phyloP scores from a whole-genome alignment of 2,888 invertebrate genomes.

The Melanchra persicariae region DNA sequence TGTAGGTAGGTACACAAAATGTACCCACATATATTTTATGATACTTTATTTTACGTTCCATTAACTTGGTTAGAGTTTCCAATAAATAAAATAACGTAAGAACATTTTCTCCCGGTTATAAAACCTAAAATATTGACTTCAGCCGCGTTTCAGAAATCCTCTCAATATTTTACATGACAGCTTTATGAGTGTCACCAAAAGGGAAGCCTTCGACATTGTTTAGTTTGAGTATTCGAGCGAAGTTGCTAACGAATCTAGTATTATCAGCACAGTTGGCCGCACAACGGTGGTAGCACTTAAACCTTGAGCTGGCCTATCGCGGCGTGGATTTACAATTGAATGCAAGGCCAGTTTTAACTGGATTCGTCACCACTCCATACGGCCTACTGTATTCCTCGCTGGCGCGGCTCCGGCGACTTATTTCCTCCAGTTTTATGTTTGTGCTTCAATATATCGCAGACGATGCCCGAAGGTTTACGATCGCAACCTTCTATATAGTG shows the following conservation, averaged over 20 bases:
- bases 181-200: conserved; percentile 20
- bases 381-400: background rate
- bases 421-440: conserved; percentile 22
- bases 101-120: conserved; percentile 6
- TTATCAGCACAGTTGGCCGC: background rate
- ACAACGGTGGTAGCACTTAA: background rate
- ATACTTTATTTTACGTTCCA: background rate
- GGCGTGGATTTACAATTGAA: background rate
- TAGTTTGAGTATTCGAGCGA: background rate
- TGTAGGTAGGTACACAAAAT: background rate
- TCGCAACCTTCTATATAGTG: background rate
- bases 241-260: conserved; percentile 25
- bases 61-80: background rate
- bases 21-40: background rate
- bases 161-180: conserved; percentile 20
- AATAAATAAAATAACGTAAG: background rate
- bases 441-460: conserved; percentile 7
- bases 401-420: conserved; percentile 1
- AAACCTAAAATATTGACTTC: conserved; percentile 27
- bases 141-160: background rate
- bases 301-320: background rate
- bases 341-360: background rate
- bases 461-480: conserved; percentile 24
- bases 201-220: conserved; percentile 18
- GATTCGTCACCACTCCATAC: background rate